Conservation (phyloP, 2,888 invertebrate species). For the Ditylenchus weischeri region DNA sequence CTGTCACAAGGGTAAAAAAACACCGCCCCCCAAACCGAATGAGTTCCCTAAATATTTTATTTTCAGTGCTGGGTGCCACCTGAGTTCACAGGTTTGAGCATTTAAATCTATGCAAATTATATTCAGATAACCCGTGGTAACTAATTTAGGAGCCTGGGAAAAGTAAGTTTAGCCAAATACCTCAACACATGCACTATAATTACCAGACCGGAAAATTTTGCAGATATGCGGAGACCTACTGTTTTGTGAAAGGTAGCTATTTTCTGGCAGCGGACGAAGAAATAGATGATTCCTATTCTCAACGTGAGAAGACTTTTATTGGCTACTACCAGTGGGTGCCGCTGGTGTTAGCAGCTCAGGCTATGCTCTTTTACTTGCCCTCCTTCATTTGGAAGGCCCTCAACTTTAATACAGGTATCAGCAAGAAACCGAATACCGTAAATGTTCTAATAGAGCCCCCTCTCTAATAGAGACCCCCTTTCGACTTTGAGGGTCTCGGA, state of each 20-base stretch:
- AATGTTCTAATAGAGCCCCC: too few species aligned
- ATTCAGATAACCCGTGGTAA: too few species aligned
- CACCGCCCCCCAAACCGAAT: too few species aligned
- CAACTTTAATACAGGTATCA: slow-evolving; percentile 44
- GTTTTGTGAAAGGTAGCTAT: slow-evolving; percentile 55
- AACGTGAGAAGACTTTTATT: slow-evolving; percentile 32
- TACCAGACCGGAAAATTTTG: not conserved
- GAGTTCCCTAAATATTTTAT: slow-evolving; percentile 10
- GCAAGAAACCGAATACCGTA: not conserved
- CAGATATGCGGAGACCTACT: slow-evolving; percentile 51
- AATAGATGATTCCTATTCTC: slow-evolving; percentile 36
- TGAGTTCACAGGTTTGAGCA: slow-evolving; percentile 47
- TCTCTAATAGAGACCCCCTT: too few species aligned
- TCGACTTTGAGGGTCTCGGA: too few species aligned
- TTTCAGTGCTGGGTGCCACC: slow-evolving; percentile 56
- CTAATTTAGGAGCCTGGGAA: slow-evolving; percentile 37
- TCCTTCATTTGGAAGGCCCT: slow-evolving; percentile 51
- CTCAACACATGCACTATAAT: not conserved
- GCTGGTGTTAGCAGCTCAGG: slow-evolving; percentile 42
- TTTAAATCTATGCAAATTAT: too few species aligned
- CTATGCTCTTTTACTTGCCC: slow-evolving; percentile 56
- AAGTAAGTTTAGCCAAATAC: slow-evolving; percentile 34
- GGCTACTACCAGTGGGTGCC: slow-evolving; percentile 42
- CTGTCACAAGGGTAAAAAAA: too few species aligned
- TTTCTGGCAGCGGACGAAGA: slow-evolving; percentile 41